Conservation (phyloP, 2,797 vertebrate genomes). For the Philypnodon macrostomus region DNA sequence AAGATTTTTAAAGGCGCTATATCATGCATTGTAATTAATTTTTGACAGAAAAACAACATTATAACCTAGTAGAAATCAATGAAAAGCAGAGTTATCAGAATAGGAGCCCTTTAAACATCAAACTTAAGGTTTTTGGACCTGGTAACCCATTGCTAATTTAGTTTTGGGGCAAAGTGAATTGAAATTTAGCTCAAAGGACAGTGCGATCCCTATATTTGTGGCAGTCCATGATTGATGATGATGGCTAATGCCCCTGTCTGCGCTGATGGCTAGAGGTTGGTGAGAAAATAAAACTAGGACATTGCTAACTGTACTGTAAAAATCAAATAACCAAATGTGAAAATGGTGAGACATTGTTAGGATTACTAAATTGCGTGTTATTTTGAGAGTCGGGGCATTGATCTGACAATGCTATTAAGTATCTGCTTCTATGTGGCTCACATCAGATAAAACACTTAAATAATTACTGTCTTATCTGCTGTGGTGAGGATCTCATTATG, state of each 20-base stretch:
- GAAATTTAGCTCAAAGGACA: conserved; percentile 8
- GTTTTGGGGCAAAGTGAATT: conserved; percentile 10
- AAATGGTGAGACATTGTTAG: not conserved
- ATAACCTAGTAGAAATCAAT: no score
- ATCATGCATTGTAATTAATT: no score
- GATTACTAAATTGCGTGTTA: not conserved
- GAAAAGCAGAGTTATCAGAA: no score
- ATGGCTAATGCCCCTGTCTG: conserved; percentile 23
- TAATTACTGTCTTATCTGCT: conserved; percentile 77
- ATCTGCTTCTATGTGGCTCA: conserved; percentile 45
- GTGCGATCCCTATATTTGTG: conserved; percentile 13
- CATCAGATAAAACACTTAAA: conserved; percentile 78
- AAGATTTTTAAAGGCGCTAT: no score
- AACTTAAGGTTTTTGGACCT: not conserved
- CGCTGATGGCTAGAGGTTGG: conserved; percentile 9
- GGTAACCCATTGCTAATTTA: not conserved
- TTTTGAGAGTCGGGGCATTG: no score
- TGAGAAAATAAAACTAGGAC: conserved; percentile 31
- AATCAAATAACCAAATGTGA: no score
- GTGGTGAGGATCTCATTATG: conserved; percentile 73
- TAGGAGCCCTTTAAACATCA: not conserved
- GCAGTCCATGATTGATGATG: conserved; percentile 39
- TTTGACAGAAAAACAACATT: no score
- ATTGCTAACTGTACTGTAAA: conserved; percentile 1
- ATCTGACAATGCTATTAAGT: no score